Base-by-base conservation (phyloP, 1,140 invertebrate genomes). In the Ectropis grisescens region DNA sequence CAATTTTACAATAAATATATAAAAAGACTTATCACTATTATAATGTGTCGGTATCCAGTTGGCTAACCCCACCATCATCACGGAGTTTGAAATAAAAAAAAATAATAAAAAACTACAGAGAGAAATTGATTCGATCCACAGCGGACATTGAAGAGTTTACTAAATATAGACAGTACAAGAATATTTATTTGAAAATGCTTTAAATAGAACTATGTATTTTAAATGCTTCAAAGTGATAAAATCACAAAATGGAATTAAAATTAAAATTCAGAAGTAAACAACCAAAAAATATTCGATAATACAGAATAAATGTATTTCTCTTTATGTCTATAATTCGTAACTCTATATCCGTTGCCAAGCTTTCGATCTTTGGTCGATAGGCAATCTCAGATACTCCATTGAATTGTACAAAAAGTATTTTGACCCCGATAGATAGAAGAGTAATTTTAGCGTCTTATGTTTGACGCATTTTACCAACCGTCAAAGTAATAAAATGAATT, bases 51-150 rank as follows among this genome's bases (percentile, higher is more conserved):
- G n/a, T n/a, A n/a, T n/a, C n/a, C 53, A 53, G 56, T 62, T 51
- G 52, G 47, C 37, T 48, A 36, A 48, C 35, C 49, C 38, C 48
- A 59, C 60, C 58, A 47, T 47, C 49, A 34, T 40, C 41, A 47
- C 29, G 34, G 28, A 33, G 29, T 19, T 47, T 41, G 29, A 38
- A 58, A 57, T 41, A 47, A 51, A 39, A 47, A 64, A 58, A 66
- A n/a, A n/a, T n/a, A n/a, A n/a, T n/a, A n/a, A n/a, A 66, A 62
- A 59, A 27, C 30, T 29, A 42, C 38, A 41, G 35, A 61, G 49
- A 60, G 59, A 61, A 58, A 67, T 64, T 67, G 62, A 67, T 61
- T 64, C 53, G 61, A 42, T 47, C 37, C 50, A 31, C 49, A 49
- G 50, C 45, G 36, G 35, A 34, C 37, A 22, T 29, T 22, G 6